Base-by-base conservation (phyloP, 2,113 vertebrate species). In the Thryonomys swinderianus region DNA sequence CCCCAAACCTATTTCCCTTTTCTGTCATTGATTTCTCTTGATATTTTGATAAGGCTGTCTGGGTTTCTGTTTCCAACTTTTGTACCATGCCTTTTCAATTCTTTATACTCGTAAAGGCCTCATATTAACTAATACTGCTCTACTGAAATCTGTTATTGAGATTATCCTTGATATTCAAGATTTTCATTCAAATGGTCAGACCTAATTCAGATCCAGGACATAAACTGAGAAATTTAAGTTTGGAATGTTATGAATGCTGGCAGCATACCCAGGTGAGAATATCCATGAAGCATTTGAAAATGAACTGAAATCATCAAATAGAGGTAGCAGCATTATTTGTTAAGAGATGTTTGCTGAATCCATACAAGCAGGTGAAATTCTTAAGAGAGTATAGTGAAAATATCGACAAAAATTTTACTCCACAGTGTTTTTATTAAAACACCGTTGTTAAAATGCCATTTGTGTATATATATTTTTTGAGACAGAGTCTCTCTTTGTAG, bases 141-240 rank as follows among this genome's bases (percentile, higher is more conserved):
- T 69, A n/a, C 32, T 55, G 34, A 78, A 79, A 92, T 90, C 16
- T 48, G 32, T 61, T 84, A 76, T 67, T 11, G 61, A 88, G 64
- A 40, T 34, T 13, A 81, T 81, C 14, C 84, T 42, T 93, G 83
- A 93, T 69, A 67, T 91, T 93, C 12, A 88, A 91, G 8, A 85
- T 18, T 23, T 45, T 34, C 34, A 14, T 88, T 87, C 40, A 91
- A 25, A 51, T 23, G 7, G 10, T 32, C n/a, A 89, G 30, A 76
- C 12, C 18, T 17, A 34, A 48, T 69, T 3, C 21, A 90, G 34
- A 40, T 79, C 85, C 91, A 9, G 16, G 13, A 37, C 79, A 34
- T 66, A 82, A 69, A 27, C 66, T 92, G 45, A 84, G 55, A 17
- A 2, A 2, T 62, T 71, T 69, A 16, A 59, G 34, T 71, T 88